Evolutionary conservation across 1,140 invertebrate genomes (phyloP), one percentile per base, ranked within the genome.

Genomic region (Anoplophora glabripennis): DNA sequence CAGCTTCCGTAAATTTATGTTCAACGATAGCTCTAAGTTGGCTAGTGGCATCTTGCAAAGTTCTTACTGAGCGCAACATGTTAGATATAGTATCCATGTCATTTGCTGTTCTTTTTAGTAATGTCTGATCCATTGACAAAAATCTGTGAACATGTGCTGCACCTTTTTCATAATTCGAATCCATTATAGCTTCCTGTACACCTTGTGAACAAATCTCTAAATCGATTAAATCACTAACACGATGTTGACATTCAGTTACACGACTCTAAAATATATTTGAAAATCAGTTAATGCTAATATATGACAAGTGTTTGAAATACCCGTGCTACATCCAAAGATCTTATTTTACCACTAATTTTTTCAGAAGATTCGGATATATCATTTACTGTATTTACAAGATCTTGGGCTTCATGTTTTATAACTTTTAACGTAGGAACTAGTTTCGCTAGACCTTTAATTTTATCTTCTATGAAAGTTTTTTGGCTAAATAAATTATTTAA

Each of bases 191-290:
- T 42, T 89, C 87, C 59, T 94, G 89, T 0, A 99, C 96, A 42
- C 95, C 96, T 77, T 97, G 90, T 59, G 93, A 95, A 75, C 96
- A 98, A 44, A 94, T 84, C 75, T 97, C 93, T 15, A 99, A 80
- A 77, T 99, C 97, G 57, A 98, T 85, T 15, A 99, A 83, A 77
- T 99, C 97, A 73, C 96, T 93, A 0, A 99, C 95, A 62, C 95
- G 80, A 68, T 92, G 88, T 71, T 99, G 93, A 75, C 94, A 97
- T 68, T 96, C 92, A 12, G 92, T 92, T 0, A 98, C 97, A 65
- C 93, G 83, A 64, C 87, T 92, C 92, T 95, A 66, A 57, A 58
- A 74, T 42, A 28, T 28, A 28, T 28, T 28, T 28, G 21, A 28
- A 28, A 28, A 28, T 28, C 21, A 28, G 5, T 28, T 28, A 2